Evolutionary conservation across 2,113 vertebrate genomes (phyloP).

Genomic region (Thunnus maccoyii): DNA sequence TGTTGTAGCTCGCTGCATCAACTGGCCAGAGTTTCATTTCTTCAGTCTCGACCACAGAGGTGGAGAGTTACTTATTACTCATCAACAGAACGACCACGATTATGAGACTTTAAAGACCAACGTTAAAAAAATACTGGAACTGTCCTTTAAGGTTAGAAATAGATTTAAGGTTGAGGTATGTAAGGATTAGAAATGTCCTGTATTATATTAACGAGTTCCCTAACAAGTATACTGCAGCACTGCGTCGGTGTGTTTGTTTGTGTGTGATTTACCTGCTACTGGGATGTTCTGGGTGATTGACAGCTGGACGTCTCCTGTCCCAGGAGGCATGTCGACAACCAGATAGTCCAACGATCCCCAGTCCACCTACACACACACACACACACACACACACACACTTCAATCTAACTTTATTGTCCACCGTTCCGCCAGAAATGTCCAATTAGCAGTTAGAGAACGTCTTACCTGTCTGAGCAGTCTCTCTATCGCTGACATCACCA

Average conservation of each 20-base stretch:
- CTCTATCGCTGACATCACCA: conserved; percentile 98
- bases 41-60: no score
- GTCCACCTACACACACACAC: conserved; percentile 88
- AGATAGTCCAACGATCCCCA: conserved; percentile 95
- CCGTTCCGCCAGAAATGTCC: no score
- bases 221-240: no score
- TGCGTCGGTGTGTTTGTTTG: background rate
- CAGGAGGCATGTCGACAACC: conserved; percentile 98
- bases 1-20: no score
- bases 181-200: no score
- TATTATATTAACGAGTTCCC: no score
- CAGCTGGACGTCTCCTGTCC: conserved; percentile 97
- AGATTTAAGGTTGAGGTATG: background rate
- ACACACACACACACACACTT: background rate
- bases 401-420: no score
- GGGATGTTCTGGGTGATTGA: conserved; percentile 95
- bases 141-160: background rate
- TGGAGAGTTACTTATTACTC: no score
- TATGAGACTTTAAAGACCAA: no score
- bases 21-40: no score
- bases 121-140: no score
- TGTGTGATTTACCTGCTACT: conserved; percentile 86
- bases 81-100: no score
- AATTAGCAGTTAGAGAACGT: background rate
- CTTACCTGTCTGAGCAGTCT: conserved; percentile 93